Evolutionary conservation across 2,888 invertebrate genomes (phyloP).

Genomic region (Chironomus tentans): DNA sequence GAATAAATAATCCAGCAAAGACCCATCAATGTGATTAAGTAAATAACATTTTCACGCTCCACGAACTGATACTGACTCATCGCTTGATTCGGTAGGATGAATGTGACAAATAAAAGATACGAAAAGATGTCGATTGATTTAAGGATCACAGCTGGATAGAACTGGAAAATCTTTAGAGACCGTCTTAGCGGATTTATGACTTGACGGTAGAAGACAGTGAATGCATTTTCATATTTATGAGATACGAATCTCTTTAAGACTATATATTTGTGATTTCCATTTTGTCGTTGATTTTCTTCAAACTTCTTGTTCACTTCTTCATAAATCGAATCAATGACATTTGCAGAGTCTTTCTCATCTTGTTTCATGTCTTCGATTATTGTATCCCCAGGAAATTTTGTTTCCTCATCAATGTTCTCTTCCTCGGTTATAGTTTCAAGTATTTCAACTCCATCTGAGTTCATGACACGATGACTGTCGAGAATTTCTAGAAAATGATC

Average conservation of each 20-base stretch:
- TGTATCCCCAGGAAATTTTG: neutral
- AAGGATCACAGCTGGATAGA: conserved; percentile 25
- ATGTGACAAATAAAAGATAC: conserved; percentile 11
- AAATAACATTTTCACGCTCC: neutral
- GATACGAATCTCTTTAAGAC: neutral
- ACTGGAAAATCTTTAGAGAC: conserved; percentile 18
- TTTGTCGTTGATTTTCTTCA: neutral
- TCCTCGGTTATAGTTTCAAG: conserved; percentile 24
- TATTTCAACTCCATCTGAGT: conserved; percentile 25
- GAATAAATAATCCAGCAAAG: conserved; percentile 22
- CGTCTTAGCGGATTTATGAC: conserved; percentile 16
- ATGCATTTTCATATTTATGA: neutral
- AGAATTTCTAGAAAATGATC: conserved; percentile 22
- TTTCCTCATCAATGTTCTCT: neutral
- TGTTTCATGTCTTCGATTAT: neutral
- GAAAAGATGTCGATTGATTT: conserved; percentile 27
- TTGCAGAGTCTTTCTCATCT: neutral
- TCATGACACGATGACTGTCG: conserved; percentile 18
- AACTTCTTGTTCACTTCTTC: conserved; percentile 16
- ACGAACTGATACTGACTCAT: conserved; percentile 7
- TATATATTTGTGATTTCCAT: neutral
- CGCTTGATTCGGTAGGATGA: conserved; percentile 21
- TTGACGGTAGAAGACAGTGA: neutral
- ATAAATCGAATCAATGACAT: conserved; percentile 6
- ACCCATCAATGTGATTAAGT: conserved; percentile 15